Evolutionary conservation across 64 coral and sea anemone species (phyloP).

Genomic region (Catalaphyllia jardinei): DNA sequence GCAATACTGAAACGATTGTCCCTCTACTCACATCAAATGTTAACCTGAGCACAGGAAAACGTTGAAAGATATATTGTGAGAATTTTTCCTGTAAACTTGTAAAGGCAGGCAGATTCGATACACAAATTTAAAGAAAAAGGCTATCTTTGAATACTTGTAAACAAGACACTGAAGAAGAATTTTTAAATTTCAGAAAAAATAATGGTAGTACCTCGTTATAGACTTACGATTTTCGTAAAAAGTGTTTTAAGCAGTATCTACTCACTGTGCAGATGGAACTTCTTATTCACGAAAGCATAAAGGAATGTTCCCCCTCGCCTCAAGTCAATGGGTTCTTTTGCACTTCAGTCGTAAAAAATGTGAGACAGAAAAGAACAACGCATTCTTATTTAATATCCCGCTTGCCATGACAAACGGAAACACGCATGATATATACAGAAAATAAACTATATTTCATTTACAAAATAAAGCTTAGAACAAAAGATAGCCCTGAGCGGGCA

Average conservation of each 20-base stretch:
- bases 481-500: neutral
- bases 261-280: neutral
- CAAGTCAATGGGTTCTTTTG: neutral
- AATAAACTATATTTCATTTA: conserved; percentile 6
- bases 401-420: conserved; percentile 16
- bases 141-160: too few relatives aligned
- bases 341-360: neutral
- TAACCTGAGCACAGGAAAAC: too few relatives aligned
- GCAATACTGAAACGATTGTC: too few relatives aligned
- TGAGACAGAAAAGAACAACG: neutral
- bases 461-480: conserved; percentile 1
- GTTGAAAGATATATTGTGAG: too few relatives aligned
- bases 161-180: too few relatives aligned
- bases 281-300: neutral
- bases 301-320: neutral
- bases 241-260: too few relatives aligned
- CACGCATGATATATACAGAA: neutral
- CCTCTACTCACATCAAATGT: too few relatives aligned
- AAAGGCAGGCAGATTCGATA: too few relatives aligned
- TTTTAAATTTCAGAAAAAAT: too few relatives aligned
- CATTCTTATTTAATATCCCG: conserved; percentile 28
- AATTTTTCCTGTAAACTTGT: too few relatives aligned
- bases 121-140: too few relatives aligned
- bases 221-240: neutral
- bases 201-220: neutral